phyloP scores from a whole-genome alignment of 2,888 invertebrate species.

The Drosophila imparisetae region DNA sequence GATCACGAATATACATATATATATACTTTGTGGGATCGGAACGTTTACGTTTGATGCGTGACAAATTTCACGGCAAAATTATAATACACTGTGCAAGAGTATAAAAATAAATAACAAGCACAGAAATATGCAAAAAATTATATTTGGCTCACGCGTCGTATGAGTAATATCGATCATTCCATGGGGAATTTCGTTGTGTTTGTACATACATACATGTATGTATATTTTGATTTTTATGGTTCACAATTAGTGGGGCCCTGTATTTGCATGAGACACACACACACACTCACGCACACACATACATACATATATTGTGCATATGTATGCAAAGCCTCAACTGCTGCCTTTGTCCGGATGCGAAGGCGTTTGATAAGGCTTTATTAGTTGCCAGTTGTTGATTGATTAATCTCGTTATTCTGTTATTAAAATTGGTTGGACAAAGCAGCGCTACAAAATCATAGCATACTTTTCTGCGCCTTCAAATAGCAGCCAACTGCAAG shows the following conservation, averaged over 20 bases:
- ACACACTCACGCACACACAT: background rate
- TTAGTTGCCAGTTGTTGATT: constrained; percentile 34
- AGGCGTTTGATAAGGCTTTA: constrained; percentile 31
- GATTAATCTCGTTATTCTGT: constrained; percentile 35
- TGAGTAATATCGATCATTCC: constrained; percentile 12
- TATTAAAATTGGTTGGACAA: constrained; percentile 38
- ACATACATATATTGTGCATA: background rate
- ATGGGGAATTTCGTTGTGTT: background rate
- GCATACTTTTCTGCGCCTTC: background rate
- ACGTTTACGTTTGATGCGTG: background rate
- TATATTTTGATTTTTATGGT: constrained; percentile 13
- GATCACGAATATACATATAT: background rate
- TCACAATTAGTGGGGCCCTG: constrained; percentile 11
- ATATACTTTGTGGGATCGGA: background rate
- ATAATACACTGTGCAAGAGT: background rate
- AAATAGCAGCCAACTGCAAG: background rate
- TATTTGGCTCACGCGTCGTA: background rate
- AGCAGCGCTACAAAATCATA: background rate
- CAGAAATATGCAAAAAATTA: background rate
- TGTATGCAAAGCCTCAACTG: background rate
- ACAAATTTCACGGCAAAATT: background rate
- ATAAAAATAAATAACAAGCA: background rate
- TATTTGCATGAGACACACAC: constrained; percentile 4
- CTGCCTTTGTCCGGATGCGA: constrained; percentile 29
- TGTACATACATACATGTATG: background rate